Percentiles rank a stretch among this genome's conserved stretches.
Conservation (phyloP, 1,140 invertebrate species). For the Cyclina sinensis region DNA sequence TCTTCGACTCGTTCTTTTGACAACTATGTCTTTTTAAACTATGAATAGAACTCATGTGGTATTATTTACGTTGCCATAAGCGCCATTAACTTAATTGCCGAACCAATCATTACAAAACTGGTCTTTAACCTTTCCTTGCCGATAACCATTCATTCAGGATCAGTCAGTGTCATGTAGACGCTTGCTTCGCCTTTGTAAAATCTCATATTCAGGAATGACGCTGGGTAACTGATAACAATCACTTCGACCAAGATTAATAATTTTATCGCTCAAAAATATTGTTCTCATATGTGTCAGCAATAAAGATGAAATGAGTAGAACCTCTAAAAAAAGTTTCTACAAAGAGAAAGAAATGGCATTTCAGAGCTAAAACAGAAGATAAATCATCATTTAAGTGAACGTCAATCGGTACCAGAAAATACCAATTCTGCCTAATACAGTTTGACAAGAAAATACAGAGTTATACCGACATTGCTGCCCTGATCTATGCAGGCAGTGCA, state of each 20-base stretch:
- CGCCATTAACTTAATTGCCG: slow-evolving; percentile 9
- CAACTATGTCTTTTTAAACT: background rate
- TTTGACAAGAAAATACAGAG: slow-evolving; percentile 29
- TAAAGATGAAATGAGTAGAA: background rate
- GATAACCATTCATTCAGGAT: slow-evolving; percentile 5
- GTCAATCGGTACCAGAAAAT: slow-evolving; percentile 13
- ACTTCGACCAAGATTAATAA: background rate
- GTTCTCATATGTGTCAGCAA: slow-evolving; percentile 3
- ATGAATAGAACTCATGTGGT: slow-evolving; percentile 13
- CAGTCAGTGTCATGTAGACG: background rate
- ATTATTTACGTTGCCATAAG: slow-evolving; percentile 6
- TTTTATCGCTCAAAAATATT: background rate
- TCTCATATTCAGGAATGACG: background rate
- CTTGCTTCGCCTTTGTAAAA: background rate
- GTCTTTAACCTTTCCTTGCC: background rate
- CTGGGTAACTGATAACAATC: background rate
- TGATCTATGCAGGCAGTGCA: background rate
- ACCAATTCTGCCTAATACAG: background rate
- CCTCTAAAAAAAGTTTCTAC: background rate
- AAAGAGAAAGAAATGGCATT: slow-evolving; percentile 18
- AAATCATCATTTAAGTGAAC: slow-evolving; percentile 28
- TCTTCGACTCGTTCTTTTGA: background rate
- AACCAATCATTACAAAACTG: slow-evolving; percentile 15
- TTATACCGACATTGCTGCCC: background rate
- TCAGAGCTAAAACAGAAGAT: slow-evolving; percentile 24